phyloP scores from a whole-genome alignment of 1,140 invertebrate species.

The Ceratosolen solmsi region DNA sequence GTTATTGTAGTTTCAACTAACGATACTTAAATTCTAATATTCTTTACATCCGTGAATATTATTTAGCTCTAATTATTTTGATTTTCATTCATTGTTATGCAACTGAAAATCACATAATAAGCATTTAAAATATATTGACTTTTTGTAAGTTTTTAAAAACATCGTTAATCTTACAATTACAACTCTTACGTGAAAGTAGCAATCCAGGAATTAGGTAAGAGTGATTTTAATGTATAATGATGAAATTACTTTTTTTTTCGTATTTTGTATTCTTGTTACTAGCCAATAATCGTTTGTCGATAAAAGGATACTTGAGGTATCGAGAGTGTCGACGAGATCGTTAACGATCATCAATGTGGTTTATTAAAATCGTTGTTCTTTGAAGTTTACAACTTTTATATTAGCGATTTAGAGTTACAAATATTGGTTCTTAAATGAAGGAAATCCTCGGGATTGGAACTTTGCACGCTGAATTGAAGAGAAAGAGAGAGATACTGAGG shows the following conservation, averaged over 20 bases:
- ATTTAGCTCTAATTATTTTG: too few relatives aligned
- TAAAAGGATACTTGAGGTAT: background rate
- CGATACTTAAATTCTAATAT: too few relatives aligned
- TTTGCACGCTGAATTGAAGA: background rate
- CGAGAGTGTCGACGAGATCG: slow-evolving; percentile 27
- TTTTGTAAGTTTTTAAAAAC: too few relatives aligned
- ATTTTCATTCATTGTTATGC: too few relatives aligned
- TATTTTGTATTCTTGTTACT: slow-evolving; percentile 16
- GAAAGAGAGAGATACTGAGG: background rate
- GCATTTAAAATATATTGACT: too few relatives aligned
- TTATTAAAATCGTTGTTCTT: slow-evolving; percentile 11
- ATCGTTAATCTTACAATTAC: too few relatives aligned
- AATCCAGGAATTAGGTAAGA: too few relatives aligned
- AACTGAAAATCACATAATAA: too few relatives aligned
- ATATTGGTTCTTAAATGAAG: background rate
- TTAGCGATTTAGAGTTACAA: slow-evolving; percentile 32
- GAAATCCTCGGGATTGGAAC: background rate
- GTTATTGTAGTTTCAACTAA: too few relatives aligned
- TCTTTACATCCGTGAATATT: too few relatives aligned
- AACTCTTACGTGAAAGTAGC: too few relatives aligned
- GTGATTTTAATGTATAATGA: too few relatives aligned
- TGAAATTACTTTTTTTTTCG: background rate
- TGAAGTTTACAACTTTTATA: slow-evolving; percentile 45
- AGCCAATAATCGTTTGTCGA: slow-evolving; percentile 33
- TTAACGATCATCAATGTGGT: slow-evolving; percentile 6